phyloP scores from a whole-genome alignment of 2,797 vertebrate genomes.

The Onychomys arenicola region DNA sequence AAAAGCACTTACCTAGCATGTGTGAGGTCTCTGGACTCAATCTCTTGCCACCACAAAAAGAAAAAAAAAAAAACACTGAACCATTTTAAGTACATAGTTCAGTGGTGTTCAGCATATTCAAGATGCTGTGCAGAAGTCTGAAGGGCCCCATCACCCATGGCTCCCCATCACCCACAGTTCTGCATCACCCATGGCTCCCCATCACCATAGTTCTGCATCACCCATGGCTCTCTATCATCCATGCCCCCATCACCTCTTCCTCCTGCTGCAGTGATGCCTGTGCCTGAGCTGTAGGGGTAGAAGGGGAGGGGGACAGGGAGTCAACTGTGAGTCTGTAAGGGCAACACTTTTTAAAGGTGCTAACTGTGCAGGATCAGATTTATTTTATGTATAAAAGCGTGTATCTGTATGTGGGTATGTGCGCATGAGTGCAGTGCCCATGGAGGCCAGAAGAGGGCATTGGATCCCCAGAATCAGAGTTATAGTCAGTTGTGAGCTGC shows the following conservation, averaged over 20 bases:
- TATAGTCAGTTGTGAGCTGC: background rate
- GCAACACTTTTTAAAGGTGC: background rate
- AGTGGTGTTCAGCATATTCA: background rate
- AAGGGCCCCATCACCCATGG: background rate
- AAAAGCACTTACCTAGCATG: background rate
- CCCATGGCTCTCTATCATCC: background rate
- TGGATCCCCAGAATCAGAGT: background rate
- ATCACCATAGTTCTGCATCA: too few relatives aligned
- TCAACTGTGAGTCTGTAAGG: background rate
- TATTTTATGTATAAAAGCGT: background rate
- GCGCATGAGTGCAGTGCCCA: background rate
- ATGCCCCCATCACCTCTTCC: fast-evolving
- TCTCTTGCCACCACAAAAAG: background rate
- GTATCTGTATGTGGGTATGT: too few relatives aligned
- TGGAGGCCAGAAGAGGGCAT: background rate
- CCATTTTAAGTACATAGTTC: background rate
- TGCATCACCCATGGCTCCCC: background rate
- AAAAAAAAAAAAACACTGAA: background rate
- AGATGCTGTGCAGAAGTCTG: background rate
- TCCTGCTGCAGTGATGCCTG: background rate
- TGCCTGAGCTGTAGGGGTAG: too few relatives aligned
- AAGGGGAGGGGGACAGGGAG: fast-evolving
- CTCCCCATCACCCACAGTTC: fast-evolving
- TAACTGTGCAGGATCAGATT: background rate
- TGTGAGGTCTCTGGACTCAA: background rate